Base-by-base conservation (phyloP, 2,113 vertebrate species). In the Anolis sagrei region DNA sequence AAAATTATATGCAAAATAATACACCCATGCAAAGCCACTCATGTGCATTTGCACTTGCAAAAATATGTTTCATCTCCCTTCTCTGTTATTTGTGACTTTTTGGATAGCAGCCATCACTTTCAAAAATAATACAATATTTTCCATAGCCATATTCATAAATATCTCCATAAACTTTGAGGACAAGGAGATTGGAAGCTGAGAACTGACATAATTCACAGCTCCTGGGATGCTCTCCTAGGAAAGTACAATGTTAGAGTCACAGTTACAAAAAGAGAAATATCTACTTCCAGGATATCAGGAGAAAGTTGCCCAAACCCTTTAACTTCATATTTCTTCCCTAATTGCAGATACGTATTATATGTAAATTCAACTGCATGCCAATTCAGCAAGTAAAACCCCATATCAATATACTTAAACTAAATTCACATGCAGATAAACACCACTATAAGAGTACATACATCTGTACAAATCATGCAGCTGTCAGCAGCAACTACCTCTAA, bases 391-490 rank as follows among this genome's bases (percentile, higher is more conserved):
- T 68, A 83, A 48, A 48, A 32, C 25, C 51, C 68, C n/a, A 54
- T 7, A 8, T 70, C 75, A 76, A 74, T 83, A 68, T 88, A n/a
- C 44, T 66, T 58, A 84, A 90, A 66, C 88, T 23, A 34, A 80
- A 88, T 93, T 91, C 83, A 87, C 81, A 87, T 92, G 92, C 77
- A 90, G 92, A 89, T 81, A 64, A 77, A 39, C 7, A 25, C 39
- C 58, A 0, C 86, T 74, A 64, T 87, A 83, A 21, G 51, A 58
- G 16, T 58, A 82, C 49, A 89, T 87, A 16, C 80, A 89, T 89
- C 79, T 89, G 86, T 92, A 85, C 84, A 93, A 92, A 95, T 93
- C 89, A 81, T 88, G 89, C 89, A 94, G 91, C 91, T 91, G 91
- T 91, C 88, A 89, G 91, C 90, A 89, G 78, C 81, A 86, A 64